Percentiles rank a stretch among this genome's conserved stretches.
These are phyloP conservation scores for Osmerus eperlanus DNA, from an alignment of 2,113 vertebrate genomes.

Conservation along the genomic window DNA sequence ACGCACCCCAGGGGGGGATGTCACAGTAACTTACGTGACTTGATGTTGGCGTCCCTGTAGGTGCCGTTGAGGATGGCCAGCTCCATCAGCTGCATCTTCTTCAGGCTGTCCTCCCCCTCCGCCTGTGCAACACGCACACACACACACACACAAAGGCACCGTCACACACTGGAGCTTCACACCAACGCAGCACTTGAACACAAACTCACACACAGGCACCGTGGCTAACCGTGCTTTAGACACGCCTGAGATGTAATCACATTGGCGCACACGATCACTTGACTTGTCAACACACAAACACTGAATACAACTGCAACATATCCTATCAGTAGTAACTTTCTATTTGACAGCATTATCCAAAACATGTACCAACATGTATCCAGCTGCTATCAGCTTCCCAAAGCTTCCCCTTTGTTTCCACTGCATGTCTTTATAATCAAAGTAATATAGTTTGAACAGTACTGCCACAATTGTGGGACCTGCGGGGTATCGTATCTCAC, in stretches of 20 bases:
- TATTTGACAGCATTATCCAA: not conserved
- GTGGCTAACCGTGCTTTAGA: no score
- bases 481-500: not conserved
- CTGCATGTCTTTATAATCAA: not conserved
- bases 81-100: slow-evolving; percentile 97
- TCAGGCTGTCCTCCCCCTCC: slow-evolving; percentile 93
- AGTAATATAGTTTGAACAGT: not conserved
- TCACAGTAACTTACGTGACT: slow-evolving; percentile 82
- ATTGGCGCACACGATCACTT: not conserved
- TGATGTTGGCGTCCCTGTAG: slow-evolving; percentile 93
- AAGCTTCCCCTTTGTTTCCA: not conserved
- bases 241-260: not conserved
- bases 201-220: not conserved
- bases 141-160: slow-evolving; percentile 10
- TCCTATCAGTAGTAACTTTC: no score
- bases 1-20: no score
- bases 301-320: no score
- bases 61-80: slow-evolving; percentile 93
- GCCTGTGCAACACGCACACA: slow-evolving; percentile 71
- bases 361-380: not conserved
- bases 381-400: not conserved
- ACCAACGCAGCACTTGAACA: not conserved
- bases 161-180: not conserved
- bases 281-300: no score
- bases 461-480: no score